A percentile compares a stretch with the other conserved stretches of the same genome.
phyloP scores from a whole-genome alignment of 2,888 invertebrate genomes.

The Strigamia transsilvanica region DNA sequence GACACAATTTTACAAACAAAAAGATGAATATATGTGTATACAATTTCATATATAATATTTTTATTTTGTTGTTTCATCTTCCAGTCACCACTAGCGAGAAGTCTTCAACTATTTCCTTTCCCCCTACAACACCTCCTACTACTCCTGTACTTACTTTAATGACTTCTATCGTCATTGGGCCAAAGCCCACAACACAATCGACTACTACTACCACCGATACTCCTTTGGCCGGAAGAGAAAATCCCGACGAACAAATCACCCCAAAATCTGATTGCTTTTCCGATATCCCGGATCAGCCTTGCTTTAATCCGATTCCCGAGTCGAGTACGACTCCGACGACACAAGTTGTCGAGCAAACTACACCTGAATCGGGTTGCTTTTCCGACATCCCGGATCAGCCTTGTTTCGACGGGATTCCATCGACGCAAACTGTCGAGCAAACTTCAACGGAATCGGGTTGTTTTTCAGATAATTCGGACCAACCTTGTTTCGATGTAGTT shows the following conservation, averaged over 20 bases:
- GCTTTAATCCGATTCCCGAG: neutral
- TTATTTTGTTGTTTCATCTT: neutral
- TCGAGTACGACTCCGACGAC: neutral
- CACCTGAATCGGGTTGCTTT: neutral
- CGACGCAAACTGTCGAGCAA: neutral
- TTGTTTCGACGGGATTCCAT: neutral
- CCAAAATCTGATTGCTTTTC: neutral
- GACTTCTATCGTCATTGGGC: neutral
- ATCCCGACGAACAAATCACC: neutral
- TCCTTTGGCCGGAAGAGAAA: neutral
- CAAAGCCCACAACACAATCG: neutral
- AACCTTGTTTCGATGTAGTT: neutral
- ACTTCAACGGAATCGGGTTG: neutral
- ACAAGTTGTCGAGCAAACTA: neutral
- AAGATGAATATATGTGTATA: neutral
- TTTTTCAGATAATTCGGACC: neutral
- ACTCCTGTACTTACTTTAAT: conserved; percentile 15
- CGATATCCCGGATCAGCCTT: neutral
- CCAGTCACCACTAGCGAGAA: conserved; percentile 20
- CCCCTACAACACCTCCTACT: neutral
- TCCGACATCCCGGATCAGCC: neutral
- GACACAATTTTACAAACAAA: neutral
- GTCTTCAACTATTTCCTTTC: neutral
- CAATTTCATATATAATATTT: neutral
- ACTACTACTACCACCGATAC: neutral